phyloP scores from a whole-genome alignment of 2,797 vertebrate species.

The Octomys mimax region DNA sequence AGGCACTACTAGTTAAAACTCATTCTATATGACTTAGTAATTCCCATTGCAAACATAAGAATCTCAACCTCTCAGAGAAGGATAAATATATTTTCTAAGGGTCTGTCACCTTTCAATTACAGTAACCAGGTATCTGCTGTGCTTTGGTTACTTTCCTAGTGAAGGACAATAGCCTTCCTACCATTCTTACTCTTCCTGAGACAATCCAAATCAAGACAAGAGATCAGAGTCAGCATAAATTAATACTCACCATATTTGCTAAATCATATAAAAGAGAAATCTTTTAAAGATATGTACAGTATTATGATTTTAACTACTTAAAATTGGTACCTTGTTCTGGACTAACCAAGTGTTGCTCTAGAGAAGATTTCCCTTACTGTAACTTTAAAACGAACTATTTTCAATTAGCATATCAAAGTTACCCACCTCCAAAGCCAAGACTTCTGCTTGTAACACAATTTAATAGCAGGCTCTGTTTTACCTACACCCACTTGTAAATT shows the following conservation, averaged over 20 bases:
- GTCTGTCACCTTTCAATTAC: slow-evolving; percentile 56
- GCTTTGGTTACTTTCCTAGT: slow-evolving; percentile 45
- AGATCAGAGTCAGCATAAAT: slow-evolving; percentile 58
- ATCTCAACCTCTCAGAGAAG: slow-evolving; percentile 29
- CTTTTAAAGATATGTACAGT: background rate
- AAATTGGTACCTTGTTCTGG: slow-evolving; percentile 42
- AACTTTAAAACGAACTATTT: slow-evolving; percentile 62
- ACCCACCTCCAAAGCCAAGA: slow-evolving; percentile 62
- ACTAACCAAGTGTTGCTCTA: slow-evolving; percentile 57
- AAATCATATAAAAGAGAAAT: slow-evolving; percentile 54
- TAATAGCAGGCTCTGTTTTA: slow-evolving; percentile 56
- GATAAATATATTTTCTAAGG: slow-evolving; percentile 4
- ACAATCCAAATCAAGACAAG: slow-evolving; percentile 67
- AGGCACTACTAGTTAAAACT: slow-evolving; percentile 58
- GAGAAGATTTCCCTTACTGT: slow-evolving; percentile 22
- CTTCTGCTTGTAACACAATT: slow-evolving; percentile 40
- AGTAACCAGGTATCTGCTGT: background rate
- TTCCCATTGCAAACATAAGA: slow-evolving; percentile 48
- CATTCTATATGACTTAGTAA: slow-evolving; percentile 45
- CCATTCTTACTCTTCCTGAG: slow-evolving; percentile 29
- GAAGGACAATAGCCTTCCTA: slow-evolving; percentile 33
- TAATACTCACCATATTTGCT: slow-evolving; percentile 49
- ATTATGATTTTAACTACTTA: slow-evolving; percentile 59
- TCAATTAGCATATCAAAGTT: slow-evolving; percentile 73
- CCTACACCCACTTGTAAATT: slow-evolving; percentile 57